Base-by-base conservation (phyloP, 2,797 vertebrate species). In the Centropyge bicolor region DNA sequence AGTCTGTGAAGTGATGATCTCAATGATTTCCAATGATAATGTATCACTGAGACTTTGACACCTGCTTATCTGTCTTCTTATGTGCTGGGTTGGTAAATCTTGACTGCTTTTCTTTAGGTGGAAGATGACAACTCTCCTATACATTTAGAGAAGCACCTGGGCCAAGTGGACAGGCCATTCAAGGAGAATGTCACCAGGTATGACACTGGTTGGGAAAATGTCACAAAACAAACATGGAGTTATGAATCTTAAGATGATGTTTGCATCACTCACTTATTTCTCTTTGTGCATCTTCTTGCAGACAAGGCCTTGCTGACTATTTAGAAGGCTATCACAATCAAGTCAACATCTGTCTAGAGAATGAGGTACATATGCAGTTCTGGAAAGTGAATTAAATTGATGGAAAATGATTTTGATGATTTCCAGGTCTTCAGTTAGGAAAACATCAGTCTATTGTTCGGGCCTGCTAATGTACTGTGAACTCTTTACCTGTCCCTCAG, bases 161-260 rank as follows among this genome's bases (percentile, higher is more conserved):
- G 90, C 70, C 95, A 96, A 77, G 92, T 97, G 87, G 97, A 99
- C 88, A 96, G 97, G 87, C 97, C 97, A 17, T 98, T 97, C 85
- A 98, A 96, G 91, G 97, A 99, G 92, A 96, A 95, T 36, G 89
- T 97, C 84, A 97, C 96, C 89, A 97, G 98, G 98, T 99, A 95
- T 16, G 55, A 70, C 8, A 8, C 19, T 55, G 5, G 7, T 22
- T 20, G 20, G 5, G 8, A 40, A 55, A 48, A 57, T 62, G 3
- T n/a, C 17, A 31, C 5, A 16, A 24, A 27, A 40, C 13, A 16
- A 52, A 43, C 20, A 36, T 6, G 10, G n/a, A 12, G 17, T 27
- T 48, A 19, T n/a, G 7, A 3, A 57, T 57, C 2, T 24, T 19
- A 59, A 60, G 6, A 27, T 60, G 8, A 27, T 2, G 17, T 60